Evolutionary conservation across 2,797 vertebrate genomes (phyloP).

Genomic region (Silurus lanzhouensis): DNA sequence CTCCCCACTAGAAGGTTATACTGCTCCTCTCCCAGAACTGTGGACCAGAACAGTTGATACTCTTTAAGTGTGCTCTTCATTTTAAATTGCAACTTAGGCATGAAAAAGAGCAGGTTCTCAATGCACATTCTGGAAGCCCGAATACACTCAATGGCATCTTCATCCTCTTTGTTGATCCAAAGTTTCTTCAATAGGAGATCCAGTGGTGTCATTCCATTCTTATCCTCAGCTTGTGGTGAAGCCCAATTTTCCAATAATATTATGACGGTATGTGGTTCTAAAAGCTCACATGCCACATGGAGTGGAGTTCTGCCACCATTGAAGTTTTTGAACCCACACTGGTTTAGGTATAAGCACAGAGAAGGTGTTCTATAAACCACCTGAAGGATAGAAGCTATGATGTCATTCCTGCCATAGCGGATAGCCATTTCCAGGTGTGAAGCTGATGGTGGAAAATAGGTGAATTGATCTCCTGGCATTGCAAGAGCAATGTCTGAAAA

Average conservation of each 20-base stretch:
- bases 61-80: conserved; percentile 72
- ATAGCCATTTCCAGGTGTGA: conserved; percentile 84
- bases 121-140: background rate
- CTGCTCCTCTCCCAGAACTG: conserved; percentile 79
- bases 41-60: conserved; percentile 76
- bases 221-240: too few relatives aligned
- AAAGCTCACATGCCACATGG: conserved; percentile 84
- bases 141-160: conserved; percentile 67
- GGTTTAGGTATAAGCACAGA: conserved; percentile 72
- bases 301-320: conserved; percentile 82
- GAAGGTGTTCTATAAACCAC: conserved; percentile 74
- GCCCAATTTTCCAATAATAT: too few relatives aligned
- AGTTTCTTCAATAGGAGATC: conserved; percentile 73
- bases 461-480: conserved; percentile 81
- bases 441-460: conserved; percentile 79
- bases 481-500: conserved; percentile 80
- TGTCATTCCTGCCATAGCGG: conserved; percentile 82
- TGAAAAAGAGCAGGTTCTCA: too few relatives aligned
- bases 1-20: conserved; percentile 78
- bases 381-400: conserved; percentile 82
- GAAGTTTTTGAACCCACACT: conserved; percentile 73
- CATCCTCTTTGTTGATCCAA: conserved; percentile 71
- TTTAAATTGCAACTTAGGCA: too few relatives aligned
- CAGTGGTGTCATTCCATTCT: too few relatives aligned
- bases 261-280: conserved; percentile 62